These are phyloP conservation scores for Paralichthys olivaceus DNA, from an alignment of 2,113 vertebrate species.

Conservation along the genomic window DNA sequence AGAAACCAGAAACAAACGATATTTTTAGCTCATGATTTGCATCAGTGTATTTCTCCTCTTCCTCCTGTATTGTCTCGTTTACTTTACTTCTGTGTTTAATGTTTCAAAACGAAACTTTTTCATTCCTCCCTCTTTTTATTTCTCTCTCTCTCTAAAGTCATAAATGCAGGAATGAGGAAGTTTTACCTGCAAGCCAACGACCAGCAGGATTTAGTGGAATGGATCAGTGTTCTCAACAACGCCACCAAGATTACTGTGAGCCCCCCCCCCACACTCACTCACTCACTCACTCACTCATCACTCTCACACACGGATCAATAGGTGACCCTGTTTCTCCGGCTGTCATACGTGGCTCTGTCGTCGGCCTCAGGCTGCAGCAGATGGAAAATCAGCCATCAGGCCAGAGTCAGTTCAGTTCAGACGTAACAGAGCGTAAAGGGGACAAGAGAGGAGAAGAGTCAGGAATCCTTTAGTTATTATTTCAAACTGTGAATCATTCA, in stretches of 20 bases:
- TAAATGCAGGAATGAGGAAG: conserved; percentile 97
- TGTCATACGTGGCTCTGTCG: no score
- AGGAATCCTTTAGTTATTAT: no score
- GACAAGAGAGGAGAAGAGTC: no score
- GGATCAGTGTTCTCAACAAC: conserved; percentile 96
- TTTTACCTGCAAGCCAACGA: conserved; percentile 98
- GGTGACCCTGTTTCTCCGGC: no score
- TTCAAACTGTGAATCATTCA: no score
- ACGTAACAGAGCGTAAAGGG: not conserved
- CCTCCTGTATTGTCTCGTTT: not conserved
- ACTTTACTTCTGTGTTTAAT: not conserved
- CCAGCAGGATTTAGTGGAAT: conserved; percentile 96
- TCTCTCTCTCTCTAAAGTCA: conserved; percentile 80
- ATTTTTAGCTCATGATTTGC: conserved; percentile 52
- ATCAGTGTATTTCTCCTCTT: not conserved
- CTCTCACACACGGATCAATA: not conserved
- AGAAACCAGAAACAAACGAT: conserved; percentile 45
- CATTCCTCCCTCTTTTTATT: not conserved
- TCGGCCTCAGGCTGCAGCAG: conserved; percentile 29
- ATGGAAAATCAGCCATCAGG: conserved; percentile 57
- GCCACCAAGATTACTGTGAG: conserved; percentile 99
- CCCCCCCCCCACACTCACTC: not conserved
- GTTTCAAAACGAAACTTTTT: not conserved
- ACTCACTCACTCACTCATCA: not conserved
- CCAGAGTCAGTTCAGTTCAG: conserved; percentile 9